Evolutionary conservation across 2,113 vertebrate genomes (phyloP).

Genomic region (Galemys pyrenaicus): DNA sequence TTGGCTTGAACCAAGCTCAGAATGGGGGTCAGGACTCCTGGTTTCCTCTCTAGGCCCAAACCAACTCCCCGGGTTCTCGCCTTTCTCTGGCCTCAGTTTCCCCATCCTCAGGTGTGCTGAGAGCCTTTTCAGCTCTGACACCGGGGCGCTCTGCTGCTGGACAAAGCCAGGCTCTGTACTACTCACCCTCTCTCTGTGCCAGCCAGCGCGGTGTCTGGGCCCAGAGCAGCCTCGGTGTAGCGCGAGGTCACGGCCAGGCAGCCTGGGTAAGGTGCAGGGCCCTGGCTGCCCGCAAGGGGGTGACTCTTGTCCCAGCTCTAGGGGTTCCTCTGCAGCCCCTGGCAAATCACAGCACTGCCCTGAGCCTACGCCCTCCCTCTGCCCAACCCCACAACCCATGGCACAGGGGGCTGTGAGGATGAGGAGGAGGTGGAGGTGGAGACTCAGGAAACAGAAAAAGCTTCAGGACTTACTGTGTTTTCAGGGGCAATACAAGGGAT

Average conservation of each 20-base stretch:
- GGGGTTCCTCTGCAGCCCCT: background rate
- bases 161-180: background rate
- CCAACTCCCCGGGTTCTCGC: background rate
- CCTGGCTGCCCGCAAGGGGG: background rate
- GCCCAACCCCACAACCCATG: background rate
- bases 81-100: constrained; percentile 25
- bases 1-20: background rate
- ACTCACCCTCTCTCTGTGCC: background rate
- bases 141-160: background rate
- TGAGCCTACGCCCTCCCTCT: constrained; percentile 44
- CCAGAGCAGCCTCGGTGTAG: background rate
- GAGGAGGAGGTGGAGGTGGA: background rate
- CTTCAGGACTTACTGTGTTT: background rate
- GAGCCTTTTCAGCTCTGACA: background rate
- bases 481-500: background rate
- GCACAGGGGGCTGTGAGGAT: background rate
- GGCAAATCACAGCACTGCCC: background rate
- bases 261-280: rapidly evolving
- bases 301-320: background rate
- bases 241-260: background rate
- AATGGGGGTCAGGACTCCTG: background rate
- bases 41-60: background rate
- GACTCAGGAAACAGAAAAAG: background rate
- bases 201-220: background rate
- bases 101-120: background rate